Conservation (phyloP, 64 coral and sea anemone genomes). For the Catalaphyllia jardinei region DNA sequence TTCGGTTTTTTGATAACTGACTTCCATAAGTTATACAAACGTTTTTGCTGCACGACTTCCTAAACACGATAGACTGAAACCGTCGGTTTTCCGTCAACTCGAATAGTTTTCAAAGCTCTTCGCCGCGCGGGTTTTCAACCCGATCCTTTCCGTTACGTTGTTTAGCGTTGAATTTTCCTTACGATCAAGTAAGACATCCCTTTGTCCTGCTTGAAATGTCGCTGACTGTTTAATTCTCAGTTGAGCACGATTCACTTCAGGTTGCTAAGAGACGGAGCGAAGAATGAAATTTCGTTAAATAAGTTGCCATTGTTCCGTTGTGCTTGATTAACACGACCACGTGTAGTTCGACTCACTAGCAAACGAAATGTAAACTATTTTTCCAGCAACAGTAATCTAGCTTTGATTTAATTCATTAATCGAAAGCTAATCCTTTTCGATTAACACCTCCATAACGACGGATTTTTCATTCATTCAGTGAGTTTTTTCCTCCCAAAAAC, state of each 20-base stretch:
- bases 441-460: background rate
- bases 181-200: background rate
- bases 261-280: conserved; percentile 29
- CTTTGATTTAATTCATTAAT: background rate
- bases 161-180: background rate
- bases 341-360: background rate
- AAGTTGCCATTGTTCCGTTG: background rate
- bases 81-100: background rate
- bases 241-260: background rate
- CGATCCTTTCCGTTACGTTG: too few species aligned
- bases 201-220: background rate
- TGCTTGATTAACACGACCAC: conserved; percentile 9
- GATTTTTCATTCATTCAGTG: background rate
- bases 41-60: too few species aligned
- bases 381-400: background rate
- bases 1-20: background rate
- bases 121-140: background rate
- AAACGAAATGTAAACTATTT: conserved; percentile 18
- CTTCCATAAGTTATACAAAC: too few species aligned
- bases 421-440: background rate
- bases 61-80: background rate
- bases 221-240: background rate
- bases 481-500: background rate
- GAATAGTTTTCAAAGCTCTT: background rate
- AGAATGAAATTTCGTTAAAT: conserved; percentile 17